Evolutionary conservation across 2,888 invertebrate species (phyloP), one percentile per base, ranked within the genome.

Genomic region (Fragum fragum): DNA sequence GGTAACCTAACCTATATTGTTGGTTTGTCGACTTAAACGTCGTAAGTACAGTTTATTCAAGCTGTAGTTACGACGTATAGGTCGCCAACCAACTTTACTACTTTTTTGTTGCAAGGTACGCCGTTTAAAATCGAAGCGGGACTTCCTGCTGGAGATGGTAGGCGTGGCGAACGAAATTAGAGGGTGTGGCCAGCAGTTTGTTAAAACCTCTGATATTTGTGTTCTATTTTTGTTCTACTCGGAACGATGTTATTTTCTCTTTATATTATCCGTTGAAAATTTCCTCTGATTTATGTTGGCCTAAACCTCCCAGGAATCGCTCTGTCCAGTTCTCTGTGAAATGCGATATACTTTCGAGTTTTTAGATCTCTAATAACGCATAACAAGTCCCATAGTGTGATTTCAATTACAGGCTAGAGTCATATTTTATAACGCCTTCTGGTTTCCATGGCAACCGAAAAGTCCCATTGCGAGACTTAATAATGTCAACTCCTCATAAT

Each of bases 401-500:
- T 61, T 61, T 61, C 61, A 61, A 61, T 61, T 61, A 61, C 32
- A 32, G 61, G 32, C 29, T 32, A 61, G 61, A 32, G 32, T 32
- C 28, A 61, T 61, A 29, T 32, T 61, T 61, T 61, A 32, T 61
- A 32, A 61, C 61, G 32, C 61, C 61, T 29, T n/a, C 29, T n/a
- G 61, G 61, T 61, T 61, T 29, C 32, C 61, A 61, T 61, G 61
- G 61, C n/a, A 32, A 61, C 61, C 28, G 29, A 32, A 29, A 28
- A 61, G 61, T 61, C 61, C 61, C 61, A 61, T 61, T 32, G 61
- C 32, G 61, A 61, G 61, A 61, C 29, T 61, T 61, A 61, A 61
- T 61, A 61, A 61, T 32, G 61, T 61, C 61, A 32, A 61, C 28
- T 26, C 9, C 28, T 57, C 57, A 28, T 14, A 57, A 57, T 57